These are phyloP conservation scores for Heliconius erato DNA, from an alignment of 2,888 invertebrate genomes.

Conservation along the genomic window DNA sequence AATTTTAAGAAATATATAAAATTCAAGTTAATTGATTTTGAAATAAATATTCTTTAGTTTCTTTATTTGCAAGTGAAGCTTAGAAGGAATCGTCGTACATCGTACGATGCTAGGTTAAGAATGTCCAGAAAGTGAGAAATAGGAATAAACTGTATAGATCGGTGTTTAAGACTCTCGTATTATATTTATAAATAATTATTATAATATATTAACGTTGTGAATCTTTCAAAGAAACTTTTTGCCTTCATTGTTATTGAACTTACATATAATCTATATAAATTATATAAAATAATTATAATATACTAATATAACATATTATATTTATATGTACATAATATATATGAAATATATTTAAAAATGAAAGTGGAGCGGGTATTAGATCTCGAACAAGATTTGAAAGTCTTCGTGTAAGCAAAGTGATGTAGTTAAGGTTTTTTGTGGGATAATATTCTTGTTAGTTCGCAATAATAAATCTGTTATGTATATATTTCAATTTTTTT, in stretches of 20 bases:
- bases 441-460: constrained; percentile 28
- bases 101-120: constrained; percentile 57
- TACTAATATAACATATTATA: constrained; percentile 29
- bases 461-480: constrained; percentile 27
- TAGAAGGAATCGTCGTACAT: constrained; percentile 50
- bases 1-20: not conserved
- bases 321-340: constrained; percentile 45
- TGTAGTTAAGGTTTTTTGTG: constrained; percentile 26
- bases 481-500: constrained; percentile 16
- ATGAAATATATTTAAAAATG: constrained; percentile 16
- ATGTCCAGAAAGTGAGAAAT: constrained; percentile 70
- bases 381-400: not conserved
- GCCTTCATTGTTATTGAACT: constrained; percentile 61
- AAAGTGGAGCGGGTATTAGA: not conserved
- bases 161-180: constrained; percentile 44
- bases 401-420: constrained; percentile 21
- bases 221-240: constrained; percentile 64
- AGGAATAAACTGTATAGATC: constrained; percentile 53
- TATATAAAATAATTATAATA: constrained; percentile 31
- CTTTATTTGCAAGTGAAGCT: constrained; percentile 15
- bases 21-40: not conserved
- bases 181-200: constrained; percentile 42
- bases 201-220: constrained; percentile 60
- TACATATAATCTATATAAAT: constrained; percentile 54
- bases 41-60: not conserved